Evolutionary conservation across 2,797 vertebrate genomes (phyloP).

Genomic region (Danionella dracula): DNA sequence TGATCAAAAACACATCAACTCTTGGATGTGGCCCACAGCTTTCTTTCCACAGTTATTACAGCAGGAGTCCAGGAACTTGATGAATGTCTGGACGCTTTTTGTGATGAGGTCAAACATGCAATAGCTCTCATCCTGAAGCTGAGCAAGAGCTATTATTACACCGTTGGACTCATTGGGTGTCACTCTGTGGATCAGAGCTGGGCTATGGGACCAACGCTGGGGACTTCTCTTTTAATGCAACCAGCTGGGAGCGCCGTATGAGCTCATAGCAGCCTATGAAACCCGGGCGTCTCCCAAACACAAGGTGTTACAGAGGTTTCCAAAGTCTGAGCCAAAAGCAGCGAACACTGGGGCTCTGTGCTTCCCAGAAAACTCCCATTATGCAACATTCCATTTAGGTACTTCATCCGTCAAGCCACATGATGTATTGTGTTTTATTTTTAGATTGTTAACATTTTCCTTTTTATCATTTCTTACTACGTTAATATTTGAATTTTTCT

Average conservation of each 20-base stretch:
- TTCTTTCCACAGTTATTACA: neutral
- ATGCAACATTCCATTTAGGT: slow-evolving; percentile 52
- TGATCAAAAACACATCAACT: neutral
- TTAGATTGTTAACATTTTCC: too few relatives aligned
- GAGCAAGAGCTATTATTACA: neutral
- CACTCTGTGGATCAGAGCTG: slow-evolving; percentile 41
- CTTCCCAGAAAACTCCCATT: slow-evolving; percentile 51
- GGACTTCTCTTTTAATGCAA: slow-evolving; percentile 48
- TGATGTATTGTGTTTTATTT: neutral
- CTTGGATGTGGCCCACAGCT: neutral
- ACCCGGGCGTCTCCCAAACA: slow-evolving; percentile 58
- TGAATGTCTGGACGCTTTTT: neutral
- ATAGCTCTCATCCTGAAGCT: slow-evolving; percentile 3
- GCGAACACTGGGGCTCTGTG: slow-evolving; percentile 62
- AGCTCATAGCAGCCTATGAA: slow-evolving; percentile 61
- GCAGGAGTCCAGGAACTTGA: neutral
- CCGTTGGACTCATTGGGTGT: slow-evolving; percentile 54
- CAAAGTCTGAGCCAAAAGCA: slow-evolving; percentile 57
- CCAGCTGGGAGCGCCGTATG: slow-evolving; percentile 56
- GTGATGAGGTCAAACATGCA: slow-evolving; percentile 48
- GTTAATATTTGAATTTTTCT: too few relatives aligned
- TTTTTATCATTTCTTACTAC: too few relatives aligned
- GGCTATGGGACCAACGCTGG: slow-evolving; percentile 36
- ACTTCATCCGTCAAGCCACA: neutral
- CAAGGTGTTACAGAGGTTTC: slow-evolving; percentile 65